These are phyloP conservation scores for Ametastegia equiseti DNA, from an alignment of 2,888 invertebrate genomes.

Conservation along the genomic window DNA sequence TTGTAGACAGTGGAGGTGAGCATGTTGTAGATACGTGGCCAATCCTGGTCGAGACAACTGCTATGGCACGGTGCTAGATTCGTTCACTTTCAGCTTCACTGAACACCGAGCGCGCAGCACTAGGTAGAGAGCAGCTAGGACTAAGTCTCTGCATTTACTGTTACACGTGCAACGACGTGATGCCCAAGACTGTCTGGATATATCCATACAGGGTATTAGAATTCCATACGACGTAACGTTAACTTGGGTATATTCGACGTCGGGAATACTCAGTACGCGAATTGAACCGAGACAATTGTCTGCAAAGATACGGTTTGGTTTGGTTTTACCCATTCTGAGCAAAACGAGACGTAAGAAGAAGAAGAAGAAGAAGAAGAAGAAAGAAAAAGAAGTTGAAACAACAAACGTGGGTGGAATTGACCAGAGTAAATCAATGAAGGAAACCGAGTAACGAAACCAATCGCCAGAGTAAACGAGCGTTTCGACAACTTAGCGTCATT, in stretches of 20 bases:
- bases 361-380: slow-evolving; percentile 37
- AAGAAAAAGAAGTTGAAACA: not conserved
- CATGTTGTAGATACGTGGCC: not conserved
- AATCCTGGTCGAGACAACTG: slow-evolving; percentile 17
- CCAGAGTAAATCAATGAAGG: not conserved
- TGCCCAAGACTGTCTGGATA: not conserved
- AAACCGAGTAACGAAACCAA: not conserved
- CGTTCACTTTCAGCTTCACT: slow-evolving; percentile 46
- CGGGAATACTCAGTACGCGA: no score
- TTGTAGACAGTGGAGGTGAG: slow-evolving; percentile 18
- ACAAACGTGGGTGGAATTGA: not conserved
- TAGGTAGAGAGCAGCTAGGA: not conserved
- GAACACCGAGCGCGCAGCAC: slow-evolving; percentile 2
- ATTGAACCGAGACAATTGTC: no score
- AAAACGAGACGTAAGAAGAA: not conserved
- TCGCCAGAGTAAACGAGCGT: not conserved
- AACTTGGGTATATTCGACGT: not conserved
- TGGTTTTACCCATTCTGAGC: no score
- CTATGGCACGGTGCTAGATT: slow-evolving; percentile 34
- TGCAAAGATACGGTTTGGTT: no score
- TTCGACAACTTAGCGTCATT: slow-evolving; percentile 17
- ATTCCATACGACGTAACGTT: not conserved
- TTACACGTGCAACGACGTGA: slow-evolving; percentile 33
- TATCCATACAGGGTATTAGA: not conserved
- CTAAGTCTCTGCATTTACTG: slow-evolving; percentile 29